Conservation (phyloP, 2,888 invertebrate genomes). For the Metellina segmentata region DNA sequence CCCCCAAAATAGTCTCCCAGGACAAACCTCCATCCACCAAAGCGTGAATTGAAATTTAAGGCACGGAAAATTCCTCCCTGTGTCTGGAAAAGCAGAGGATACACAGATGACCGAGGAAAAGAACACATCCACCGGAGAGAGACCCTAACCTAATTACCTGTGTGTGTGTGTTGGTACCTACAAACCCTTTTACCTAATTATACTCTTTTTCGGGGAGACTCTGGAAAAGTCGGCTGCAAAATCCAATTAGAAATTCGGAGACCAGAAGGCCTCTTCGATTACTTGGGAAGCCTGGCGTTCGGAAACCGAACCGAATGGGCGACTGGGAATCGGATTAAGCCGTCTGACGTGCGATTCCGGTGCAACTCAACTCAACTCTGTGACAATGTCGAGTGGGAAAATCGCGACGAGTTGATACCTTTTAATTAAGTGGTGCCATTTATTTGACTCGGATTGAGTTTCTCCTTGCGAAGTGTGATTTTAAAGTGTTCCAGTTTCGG, state of each 20-base stretch:
- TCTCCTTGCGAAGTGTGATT: too few relatives aligned
- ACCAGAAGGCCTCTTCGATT: slow-evolving; percentile 56
- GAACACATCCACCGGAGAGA: neutral
- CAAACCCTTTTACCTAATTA: slow-evolving; percentile 58
- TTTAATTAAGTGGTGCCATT: slow-evolving; percentile 21
- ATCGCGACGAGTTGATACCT: neutral
- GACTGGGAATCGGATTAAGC: neutral
- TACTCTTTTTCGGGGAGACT: slow-evolving; percentile 34
- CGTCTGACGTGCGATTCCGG: neutral
- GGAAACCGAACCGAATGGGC: slow-evolving; percentile 27
- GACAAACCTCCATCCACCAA: too few relatives aligned
- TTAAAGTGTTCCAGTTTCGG: too few relatives aligned
- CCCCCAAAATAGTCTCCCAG: too few relatives aligned
- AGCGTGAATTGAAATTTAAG: too few relatives aligned
- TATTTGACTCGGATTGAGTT: neutral
- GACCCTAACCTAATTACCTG: slow-evolving; percentile 45
- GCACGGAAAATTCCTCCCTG: too few relatives aligned
- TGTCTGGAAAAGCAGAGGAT: neutral
- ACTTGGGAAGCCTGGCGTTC: neutral
- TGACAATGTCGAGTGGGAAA: neutral
- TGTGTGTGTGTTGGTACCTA: too few relatives aligned
- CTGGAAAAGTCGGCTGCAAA: neutral
- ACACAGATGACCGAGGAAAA: slow-evolving; percentile 23
- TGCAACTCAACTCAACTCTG: slow-evolving; percentile 31
- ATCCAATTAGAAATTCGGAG: slow-evolving; percentile 46